Conservation (phyloP, 1,140 invertebrate genomes). For the Aradophagus sp. region DNA sequence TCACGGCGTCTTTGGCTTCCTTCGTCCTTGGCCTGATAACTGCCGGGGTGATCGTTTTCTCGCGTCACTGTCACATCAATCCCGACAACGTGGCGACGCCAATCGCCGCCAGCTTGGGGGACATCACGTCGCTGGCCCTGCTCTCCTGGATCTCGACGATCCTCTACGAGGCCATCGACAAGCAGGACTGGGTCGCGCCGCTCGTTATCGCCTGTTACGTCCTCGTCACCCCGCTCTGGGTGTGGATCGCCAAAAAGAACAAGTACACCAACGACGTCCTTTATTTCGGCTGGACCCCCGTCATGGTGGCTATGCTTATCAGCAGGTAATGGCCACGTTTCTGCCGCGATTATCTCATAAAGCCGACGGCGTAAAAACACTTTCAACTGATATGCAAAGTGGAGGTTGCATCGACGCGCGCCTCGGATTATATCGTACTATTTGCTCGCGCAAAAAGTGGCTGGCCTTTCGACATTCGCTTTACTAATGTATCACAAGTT, state of each 20-base stretch:
- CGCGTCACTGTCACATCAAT: constrained; percentile 84
- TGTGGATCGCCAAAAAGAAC: constrained; percentile 81
- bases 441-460: too few species aligned
- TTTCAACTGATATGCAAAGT: too few species aligned
- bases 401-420: too few species aligned
- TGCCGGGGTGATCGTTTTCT: constrained; percentile 81
- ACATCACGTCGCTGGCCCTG: constrained; percentile 85
- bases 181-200: constrained; percentile 81
- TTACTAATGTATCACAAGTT: too few species aligned
- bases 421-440: too few species aligned
- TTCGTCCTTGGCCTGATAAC: constrained; percentile 82
- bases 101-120: constrained; percentile 90
- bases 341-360: too few species aligned
- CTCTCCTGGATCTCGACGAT: constrained; percentile 82
- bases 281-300: constrained; percentile 82
- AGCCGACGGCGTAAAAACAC: too few species aligned
- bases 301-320: constrained; percentile 84
- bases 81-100: constrained; percentile 94
- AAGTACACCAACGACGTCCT: constrained; percentile 81
- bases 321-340: constrained; percentile 74
- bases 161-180: constrained; percentile 78
- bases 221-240: constrained; percentile 81
- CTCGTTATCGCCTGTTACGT: constrained; percentile 80
- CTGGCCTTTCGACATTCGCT: too few species aligned
- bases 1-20: constrained; percentile 87